Evolutionary conservation across 2,888 invertebrate species (phyloP).

Genomic region (Willowsia nigromaculata): DNA sequence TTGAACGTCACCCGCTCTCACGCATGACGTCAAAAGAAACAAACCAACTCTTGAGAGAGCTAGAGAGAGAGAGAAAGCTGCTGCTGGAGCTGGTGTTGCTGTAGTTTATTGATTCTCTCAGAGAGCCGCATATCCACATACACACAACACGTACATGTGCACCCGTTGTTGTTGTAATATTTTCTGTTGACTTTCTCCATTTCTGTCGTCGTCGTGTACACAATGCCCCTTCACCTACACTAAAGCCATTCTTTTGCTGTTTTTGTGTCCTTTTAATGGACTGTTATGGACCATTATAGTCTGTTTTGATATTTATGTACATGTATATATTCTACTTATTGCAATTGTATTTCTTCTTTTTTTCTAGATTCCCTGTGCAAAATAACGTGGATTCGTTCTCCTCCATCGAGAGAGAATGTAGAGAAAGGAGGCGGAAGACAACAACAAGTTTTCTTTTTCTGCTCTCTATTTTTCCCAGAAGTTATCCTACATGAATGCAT

Average conservation of each 20-base stretch:
- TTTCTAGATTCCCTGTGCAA: background rate
- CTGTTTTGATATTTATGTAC: background rate
- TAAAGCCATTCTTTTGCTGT: background rate
- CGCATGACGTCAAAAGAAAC: constrained; percentile 76
- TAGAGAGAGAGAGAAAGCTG: too few relatives aligned
- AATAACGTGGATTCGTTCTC: background rate
- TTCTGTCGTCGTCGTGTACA: background rate
- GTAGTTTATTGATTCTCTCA: constrained; percentile 75
- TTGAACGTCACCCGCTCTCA: constrained; percentile 76
- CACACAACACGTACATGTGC: background rate
- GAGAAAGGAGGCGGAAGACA: background rate
- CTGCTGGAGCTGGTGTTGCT: too few relatives aligned
- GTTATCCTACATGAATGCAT: background rate
- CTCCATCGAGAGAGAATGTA: background rate
- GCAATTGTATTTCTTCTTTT: background rate
- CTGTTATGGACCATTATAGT: background rate
- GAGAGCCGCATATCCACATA: background rate
- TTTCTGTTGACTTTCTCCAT: background rate
- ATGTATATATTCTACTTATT: background rate
- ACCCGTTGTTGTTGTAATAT: background rate
- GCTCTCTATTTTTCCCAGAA: too few relatives aligned
- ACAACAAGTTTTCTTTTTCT: background rate
- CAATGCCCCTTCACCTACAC: constrained; percentile 14
- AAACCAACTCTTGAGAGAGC: constrained; percentile 48
- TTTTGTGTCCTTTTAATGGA: background rate